Base-by-base conservation (phyloP, 2,888 invertebrate genomes). In the Empis livida region DNA sequence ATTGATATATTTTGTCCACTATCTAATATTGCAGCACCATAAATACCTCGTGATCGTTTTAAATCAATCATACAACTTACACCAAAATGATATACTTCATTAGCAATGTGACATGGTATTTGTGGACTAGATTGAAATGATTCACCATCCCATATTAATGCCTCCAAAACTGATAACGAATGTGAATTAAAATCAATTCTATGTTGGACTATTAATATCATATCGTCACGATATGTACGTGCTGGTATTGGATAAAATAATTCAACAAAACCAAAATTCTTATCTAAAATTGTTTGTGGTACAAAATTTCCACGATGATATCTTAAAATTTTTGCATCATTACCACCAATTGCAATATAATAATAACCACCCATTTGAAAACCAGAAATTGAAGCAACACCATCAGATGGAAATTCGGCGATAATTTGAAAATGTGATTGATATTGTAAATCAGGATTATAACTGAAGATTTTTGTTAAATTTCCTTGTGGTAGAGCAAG, bases 151-250 rank as follows among this genome's bases (percentile, higher is more conserved):
- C 71, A 71, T 10, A 68, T 60, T 0, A 71, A 59, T 30, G 66
- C 60, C 47, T 71, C 69, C 20, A 71, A 46, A 5, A 63, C 63
- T 0, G 59, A 52, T 8, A 68, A 17, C 0, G 54, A 54, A 49
- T 71, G 71, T 0, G 65, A 62, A 20, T 60, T 55, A 42, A 67
- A 69, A 41, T 56, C 53, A 0, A 71, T 63, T 5, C 60, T 60
- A 55, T 70, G 69, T 51, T 71, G 71, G n/a, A 71, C 62, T 1
- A 71, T 54, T 11, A 71, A 51, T 43, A 71, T 53, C 13, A 70
- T 52, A 54, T 71, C 70, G 53, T 71, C 69, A 0, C 68, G 62
- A 51, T 68, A 68, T 1, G 62, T 69, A 47, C 63, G 59, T 11
- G 62, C 60, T 1, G 67, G 62, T 20, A 70, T 56, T 3, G 68